Base-by-base conservation (phyloP, 2,113 vertebrate species). In the Astatoreochromis straeleni region DNA sequence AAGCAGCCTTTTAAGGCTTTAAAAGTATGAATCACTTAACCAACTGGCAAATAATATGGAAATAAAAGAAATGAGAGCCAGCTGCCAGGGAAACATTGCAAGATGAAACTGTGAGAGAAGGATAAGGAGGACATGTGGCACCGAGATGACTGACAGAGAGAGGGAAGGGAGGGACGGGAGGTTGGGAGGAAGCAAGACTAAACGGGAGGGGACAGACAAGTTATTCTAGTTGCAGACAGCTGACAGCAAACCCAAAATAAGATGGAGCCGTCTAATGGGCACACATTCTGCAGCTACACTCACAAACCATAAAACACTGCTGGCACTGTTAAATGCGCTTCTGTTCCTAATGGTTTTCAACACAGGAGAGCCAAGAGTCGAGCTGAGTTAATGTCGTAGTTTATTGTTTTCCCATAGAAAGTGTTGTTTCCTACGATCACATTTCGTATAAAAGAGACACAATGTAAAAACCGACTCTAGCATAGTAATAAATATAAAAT, bases 181-280 rank as follows among this genome's bases (percentile, higher is more conserved):
- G 78, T 92, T 49, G 84, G 83, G 78, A 82, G 86, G n/a, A 14
- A 84, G 81, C 45, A 38, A 83, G 31, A 38, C 60, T 40, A 55
- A 81, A 80, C 53, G 58, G 83, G 90, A 88, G 87, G 92, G 83
- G 85, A 87, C 81, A 87, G 83, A 91, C 90, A 85, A 95, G 95
- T 96, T 96, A 96, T 96, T 97, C 92, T 96, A 91, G 95, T 94
- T 94, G 86, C 89, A 94, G 94, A 92, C 95, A 96, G 95, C 96
- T 96, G 96, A 95, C 90, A 88, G 87, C 89, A 93, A 89, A 81
- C 54, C 94, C 90, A 95, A 95, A 96, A 96, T 94, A 96, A 96
- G 90, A 93, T 78, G 68, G 83, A 89, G 91, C 54, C 9, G 21
- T 92, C 81, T 87, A 88, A 94, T 94, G 79, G 55, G 80, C 65